phyloP scores from a whole-genome alignment of 2,113 vertebrate species.

The Larimichthys polyactis region DNA sequence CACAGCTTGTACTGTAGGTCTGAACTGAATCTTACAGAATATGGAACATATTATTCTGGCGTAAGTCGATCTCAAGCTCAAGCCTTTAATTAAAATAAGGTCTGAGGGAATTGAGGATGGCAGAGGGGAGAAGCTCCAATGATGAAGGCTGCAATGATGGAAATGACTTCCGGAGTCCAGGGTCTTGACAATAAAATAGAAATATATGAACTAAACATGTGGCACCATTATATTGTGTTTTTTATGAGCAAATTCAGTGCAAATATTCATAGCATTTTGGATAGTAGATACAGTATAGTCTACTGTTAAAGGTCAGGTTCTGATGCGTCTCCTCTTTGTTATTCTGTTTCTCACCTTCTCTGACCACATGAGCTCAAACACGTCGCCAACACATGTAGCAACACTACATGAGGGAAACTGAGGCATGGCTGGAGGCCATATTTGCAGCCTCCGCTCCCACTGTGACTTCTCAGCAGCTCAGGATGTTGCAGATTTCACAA shows the following conservation, averaged over 20 bases:
- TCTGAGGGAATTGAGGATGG: constrained; percentile 12
- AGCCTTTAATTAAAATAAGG: constrained; percentile 9
- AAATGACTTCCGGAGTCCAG: background rate
- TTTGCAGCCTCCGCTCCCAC: constrained; percentile 26
- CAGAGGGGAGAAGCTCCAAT: background rate
- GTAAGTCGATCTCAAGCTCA: constrained; percentile 15
- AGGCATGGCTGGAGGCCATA: constrained; percentile 25
- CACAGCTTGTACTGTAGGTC: background rate
- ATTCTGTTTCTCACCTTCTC: constrained; percentile 11
- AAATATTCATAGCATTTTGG: background rate
- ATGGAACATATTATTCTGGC: constrained; percentile 19
- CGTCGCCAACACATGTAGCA: constrained; percentile 4
- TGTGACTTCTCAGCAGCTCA: constrained; percentile 23
- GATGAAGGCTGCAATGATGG: background rate
- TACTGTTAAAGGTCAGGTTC: background rate
- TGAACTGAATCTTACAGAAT: background rate
- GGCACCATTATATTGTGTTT: background rate
- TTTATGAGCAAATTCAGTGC: background rate
- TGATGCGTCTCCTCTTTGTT: background rate
- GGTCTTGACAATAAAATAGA: background rate
- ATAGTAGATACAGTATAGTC: background rate
- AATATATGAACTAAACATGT: background rate
- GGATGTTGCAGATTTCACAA: constrained; percentile 21
- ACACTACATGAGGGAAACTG: background rate
- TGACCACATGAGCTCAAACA: constrained; percentile 20